These are phyloP conservation scores for Pangasius djambal DNA, from an alignment of 2,797 vertebrate genomes.

Conservation along the genomic window DNA sequence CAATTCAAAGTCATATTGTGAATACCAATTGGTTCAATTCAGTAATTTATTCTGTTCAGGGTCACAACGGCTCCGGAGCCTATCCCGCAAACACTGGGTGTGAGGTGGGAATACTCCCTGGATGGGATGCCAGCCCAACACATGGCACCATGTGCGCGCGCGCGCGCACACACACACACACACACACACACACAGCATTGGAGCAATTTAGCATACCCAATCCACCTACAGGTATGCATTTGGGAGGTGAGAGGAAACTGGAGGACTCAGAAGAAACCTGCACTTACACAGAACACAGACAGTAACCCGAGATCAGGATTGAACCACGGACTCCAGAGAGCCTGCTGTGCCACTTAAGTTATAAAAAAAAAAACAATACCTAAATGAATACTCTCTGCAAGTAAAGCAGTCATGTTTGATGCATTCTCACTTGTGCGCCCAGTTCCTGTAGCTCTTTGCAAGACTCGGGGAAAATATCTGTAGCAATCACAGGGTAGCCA, in stretches of 20 bases:
- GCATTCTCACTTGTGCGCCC: slow-evolving; percentile 87
- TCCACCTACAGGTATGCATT: background rate
- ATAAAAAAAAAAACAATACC: background rate
- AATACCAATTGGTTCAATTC: background rate
- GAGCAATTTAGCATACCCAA: background rate
- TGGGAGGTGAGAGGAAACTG: background rate
- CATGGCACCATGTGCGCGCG: background rate
- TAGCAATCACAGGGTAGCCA: slow-evolving; percentile 92
- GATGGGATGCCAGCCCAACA: background rate
- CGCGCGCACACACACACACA: no score
- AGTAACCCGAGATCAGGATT: background rate
- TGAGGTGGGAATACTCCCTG: background rate
- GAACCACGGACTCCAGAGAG: background rate
- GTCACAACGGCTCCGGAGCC: background rate
- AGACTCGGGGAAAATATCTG: slow-evolving; percentile 95
- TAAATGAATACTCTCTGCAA: background rate
- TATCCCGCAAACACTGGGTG: background rate
- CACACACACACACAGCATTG: no score
- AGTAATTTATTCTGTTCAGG: background rate
- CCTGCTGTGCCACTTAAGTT: background rate
- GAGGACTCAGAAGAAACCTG: background rate
- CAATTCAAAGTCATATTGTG: background rate
- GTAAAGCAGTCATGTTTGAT: background rate
- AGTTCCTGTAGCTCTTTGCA: slow-evolving; percentile 94
- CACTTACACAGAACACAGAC: background rate